phyloP scores from a whole-genome alignment of 2,113 vertebrate genomes.

The Microtus pennsylvanicus region DNA sequence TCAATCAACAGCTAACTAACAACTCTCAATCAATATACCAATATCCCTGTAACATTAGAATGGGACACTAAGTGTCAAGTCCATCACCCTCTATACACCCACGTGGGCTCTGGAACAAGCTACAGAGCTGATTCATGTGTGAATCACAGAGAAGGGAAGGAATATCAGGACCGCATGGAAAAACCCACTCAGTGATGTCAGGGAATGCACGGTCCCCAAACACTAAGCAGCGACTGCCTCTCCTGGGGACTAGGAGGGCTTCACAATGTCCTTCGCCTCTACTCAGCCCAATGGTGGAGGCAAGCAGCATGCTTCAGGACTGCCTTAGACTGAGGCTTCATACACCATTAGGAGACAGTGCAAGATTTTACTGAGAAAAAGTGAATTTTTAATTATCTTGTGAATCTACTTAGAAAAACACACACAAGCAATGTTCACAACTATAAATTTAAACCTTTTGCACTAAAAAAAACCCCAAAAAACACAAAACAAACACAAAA shows the following conservation, averaged over 20 bases:
- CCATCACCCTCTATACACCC: background rate
- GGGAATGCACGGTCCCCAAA: background rate
- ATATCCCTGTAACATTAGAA: background rate
- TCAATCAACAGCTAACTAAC: background rate
- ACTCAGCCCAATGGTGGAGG: background rate
- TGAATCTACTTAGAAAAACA: slow-evolving; percentile 89
- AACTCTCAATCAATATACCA: background rate
- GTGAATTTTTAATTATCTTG: slow-evolving; percentile 89
- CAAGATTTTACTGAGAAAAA: slow-evolving; percentile 87
- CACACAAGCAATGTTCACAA: slow-evolving; percentile 90
- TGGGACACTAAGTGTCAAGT: background rate
- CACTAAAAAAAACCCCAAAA: slow-evolving; percentile 82
- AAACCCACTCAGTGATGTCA: background rate
- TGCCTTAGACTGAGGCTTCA: slow-evolving; percentile 59
- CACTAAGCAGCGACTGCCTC: background rate
- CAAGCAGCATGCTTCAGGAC: background rate
- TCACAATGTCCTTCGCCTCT: background rate
- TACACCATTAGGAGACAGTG: slow-evolving; percentile 85
- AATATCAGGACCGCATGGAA: background rate
- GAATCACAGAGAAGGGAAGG: background rate
- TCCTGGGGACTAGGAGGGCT: background rate
- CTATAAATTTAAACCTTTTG: slow-evolving; percentile 89
- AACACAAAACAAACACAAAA: slow-evolving; percentile 75
- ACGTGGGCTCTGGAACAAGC: background rate
- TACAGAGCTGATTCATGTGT: background rate